A percentile compares a stretch with the other conserved stretches of the same genome.
Conservation (phyloP, 2,888 invertebrate species). For the Eristalis pertinax region DNA sequence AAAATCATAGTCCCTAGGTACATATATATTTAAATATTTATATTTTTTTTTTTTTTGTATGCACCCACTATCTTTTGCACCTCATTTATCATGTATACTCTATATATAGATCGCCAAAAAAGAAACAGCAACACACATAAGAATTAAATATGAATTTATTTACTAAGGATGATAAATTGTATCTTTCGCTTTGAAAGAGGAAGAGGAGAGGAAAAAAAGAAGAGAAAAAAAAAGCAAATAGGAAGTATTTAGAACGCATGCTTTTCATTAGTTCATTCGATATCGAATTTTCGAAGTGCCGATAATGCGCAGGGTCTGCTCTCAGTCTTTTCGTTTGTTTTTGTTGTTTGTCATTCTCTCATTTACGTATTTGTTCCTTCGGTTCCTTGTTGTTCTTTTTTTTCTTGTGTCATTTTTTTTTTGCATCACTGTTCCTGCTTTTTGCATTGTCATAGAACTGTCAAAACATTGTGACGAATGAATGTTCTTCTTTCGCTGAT, state of each 20-base stretch:
- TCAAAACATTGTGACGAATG: not conserved
- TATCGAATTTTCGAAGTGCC: constrained; percentile 54
- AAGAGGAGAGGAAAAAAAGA: not conserved
- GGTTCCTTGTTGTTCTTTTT: constrained; percentile 10
- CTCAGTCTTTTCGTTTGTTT: constrained; percentile 21
- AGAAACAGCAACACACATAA: constrained; percentile 7
- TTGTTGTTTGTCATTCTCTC: constrained; percentile 7
- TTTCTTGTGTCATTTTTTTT: not conserved
- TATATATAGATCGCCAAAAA: constrained; percentile 20
- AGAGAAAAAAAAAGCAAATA: not conserved
- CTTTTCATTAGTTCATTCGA: constrained; percentile 48
- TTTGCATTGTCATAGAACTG: constrained; percentile 1
- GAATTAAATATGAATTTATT: constrained; percentile 45
- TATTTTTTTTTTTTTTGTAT: not conserved
- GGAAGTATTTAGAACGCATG: constrained; percentile 59
- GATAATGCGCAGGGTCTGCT: constrained; percentile 52
- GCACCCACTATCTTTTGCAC: constrained; percentile 32
- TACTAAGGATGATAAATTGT: constrained; percentile 53
- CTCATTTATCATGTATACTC: constrained; percentile 61
- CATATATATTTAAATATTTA: not conserved
- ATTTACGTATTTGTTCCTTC: not conserved
- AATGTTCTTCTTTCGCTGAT: not conserved
- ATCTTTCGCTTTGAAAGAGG: constrained; percentile 9
- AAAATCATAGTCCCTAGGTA: not conserved
- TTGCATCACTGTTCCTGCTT: constrained; percentile 3